A percentile compares a stretch with the other conserved stretches of the same genome.
Conservation (phyloP, 2,113 vertebrate genomes). For the Heterotilapia buettikoferi region DNA sequence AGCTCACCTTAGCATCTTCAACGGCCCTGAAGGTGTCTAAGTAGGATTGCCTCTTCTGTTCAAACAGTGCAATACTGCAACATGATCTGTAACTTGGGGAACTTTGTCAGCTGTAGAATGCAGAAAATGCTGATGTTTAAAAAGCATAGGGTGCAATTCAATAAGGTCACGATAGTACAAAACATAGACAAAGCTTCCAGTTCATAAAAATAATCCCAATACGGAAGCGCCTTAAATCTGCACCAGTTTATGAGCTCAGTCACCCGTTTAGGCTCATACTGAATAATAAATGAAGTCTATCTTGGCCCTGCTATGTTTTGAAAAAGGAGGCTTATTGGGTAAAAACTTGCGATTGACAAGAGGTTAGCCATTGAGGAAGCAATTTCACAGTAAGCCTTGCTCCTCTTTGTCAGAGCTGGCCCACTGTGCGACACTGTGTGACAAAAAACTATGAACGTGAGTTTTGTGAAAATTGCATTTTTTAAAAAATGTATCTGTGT, state of each 20-base stretch:
- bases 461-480: not conserved
- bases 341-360: not conserved
- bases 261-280: not conserved
- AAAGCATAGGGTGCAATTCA: not conserved
- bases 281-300: not conserved
- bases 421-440: not conserved
- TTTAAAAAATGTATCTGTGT: not conserved
- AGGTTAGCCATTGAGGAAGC: not conserved
- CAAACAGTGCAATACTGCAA: conserved; percentile 35
- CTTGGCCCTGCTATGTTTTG: not conserved
- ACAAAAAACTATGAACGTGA: not conserved
- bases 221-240: fast-evolving
- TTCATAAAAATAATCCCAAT: not conserved
- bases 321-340: not conserved
- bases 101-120: not conserved
- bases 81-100: not conserved
- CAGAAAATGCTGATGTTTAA: not conserved
- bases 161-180: fast-evolving
- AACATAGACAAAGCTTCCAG: not conserved
- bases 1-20: conserved; percentile 29
- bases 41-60: conserved; percentile 41
- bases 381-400: not conserved
- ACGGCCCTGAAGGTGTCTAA: conserved; percentile 40
- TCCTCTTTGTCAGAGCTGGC: not conserved
- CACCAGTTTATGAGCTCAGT: not conserved